phyloP scores from a whole-genome alignment of 2,888 invertebrate genomes.

The Amphiduros pacificus region DNA sequence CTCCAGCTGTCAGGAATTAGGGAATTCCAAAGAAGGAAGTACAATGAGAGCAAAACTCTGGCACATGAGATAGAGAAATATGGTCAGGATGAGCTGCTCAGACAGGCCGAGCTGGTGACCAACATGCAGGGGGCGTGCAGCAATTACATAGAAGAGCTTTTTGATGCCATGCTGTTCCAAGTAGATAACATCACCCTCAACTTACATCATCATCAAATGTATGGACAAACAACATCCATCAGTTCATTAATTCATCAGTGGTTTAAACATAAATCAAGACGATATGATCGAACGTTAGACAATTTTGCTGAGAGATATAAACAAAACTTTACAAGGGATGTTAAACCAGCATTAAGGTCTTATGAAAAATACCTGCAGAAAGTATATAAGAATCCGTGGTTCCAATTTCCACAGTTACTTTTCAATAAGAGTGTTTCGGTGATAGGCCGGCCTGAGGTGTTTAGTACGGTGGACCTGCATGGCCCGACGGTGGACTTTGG shows the following conservation, averaged over 20 bases:
- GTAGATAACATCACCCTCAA: slow-evolving; percentile 15
- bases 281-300: neutral
- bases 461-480: slow-evolving; percentile 9
- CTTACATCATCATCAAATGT: slow-evolving; percentile 7
- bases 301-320: neutral
- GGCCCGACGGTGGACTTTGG: slow-evolving; percentile 31
- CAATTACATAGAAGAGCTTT: slow-evolving; percentile 16
- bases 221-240: slow-evolving; percentile 18
- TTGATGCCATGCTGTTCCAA: slow-evolving; percentile 14
- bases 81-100: slow-evolving; percentile 8
- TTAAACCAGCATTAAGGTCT: slow-evolving; percentile 5
- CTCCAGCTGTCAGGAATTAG: slow-evolving; percentile 5
- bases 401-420: slow-evolving; percentile 40
- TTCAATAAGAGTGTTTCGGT: slow-evolving; percentile 25
- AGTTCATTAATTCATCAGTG: slow-evolving; percentile 23
- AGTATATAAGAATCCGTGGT: slow-evolving; percentile 45
- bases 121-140: slow-evolving; percentile 19
- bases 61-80: slow-evolving; percentile 7
- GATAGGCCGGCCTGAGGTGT: slow-evolving; percentile 5
- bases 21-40: slow-evolving; percentile 9
- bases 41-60: slow-evolving; percentile 11
- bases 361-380: slow-evolving; percentile 42
- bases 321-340: neutral
- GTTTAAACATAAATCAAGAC: neutral
- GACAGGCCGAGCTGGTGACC: slow-evolving; percentile 14